Conservation (phyloP, 2,797 vertebrate genomes). For the Sebastes minor region DNA sequence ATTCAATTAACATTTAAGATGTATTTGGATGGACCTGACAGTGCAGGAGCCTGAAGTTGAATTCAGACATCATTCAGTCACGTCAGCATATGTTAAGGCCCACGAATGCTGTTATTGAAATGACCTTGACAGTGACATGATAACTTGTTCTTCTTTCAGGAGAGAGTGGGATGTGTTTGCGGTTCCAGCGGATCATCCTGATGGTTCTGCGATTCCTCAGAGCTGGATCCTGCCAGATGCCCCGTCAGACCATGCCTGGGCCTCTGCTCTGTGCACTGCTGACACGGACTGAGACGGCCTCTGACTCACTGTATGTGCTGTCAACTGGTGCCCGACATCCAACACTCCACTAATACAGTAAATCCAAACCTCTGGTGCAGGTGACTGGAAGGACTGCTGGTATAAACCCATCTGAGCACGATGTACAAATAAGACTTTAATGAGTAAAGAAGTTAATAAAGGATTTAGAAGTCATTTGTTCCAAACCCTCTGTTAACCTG, state of each 20-base stretch:
- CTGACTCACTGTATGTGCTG: background rate
- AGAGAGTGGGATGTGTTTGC: constrained; percentile 92
- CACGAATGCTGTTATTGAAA: background rate
- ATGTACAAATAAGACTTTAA: background rate
- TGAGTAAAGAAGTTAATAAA: background rate
- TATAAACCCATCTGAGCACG: background rate
- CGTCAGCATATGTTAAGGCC: background rate
- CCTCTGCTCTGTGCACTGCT: constrained; percentile 80
- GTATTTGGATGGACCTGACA: background rate
- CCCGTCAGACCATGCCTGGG: constrained; percentile 89
- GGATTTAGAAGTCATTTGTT: background rate
- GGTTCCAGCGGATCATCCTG: constrained; percentile 87
- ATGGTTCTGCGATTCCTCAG: constrained; percentile 87
- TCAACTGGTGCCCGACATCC: too few species aligned
- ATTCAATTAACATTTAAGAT: background rate
- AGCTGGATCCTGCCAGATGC: constrained; percentile 89
- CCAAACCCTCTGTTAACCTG: background rate
- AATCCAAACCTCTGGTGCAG: background rate
- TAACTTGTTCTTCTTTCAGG: constrained; percentile 70
- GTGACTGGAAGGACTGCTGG: background rate
- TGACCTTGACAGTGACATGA: too few species aligned
- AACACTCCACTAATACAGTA: too few species aligned
- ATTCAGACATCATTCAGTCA: too few species aligned
- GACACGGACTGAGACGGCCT: background rate
- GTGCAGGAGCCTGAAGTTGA: background rate